Evolutionary conservation across 2,888 invertebrate genomes (phyloP).

Genomic region (Lasioglossum marginatum): DNA sequence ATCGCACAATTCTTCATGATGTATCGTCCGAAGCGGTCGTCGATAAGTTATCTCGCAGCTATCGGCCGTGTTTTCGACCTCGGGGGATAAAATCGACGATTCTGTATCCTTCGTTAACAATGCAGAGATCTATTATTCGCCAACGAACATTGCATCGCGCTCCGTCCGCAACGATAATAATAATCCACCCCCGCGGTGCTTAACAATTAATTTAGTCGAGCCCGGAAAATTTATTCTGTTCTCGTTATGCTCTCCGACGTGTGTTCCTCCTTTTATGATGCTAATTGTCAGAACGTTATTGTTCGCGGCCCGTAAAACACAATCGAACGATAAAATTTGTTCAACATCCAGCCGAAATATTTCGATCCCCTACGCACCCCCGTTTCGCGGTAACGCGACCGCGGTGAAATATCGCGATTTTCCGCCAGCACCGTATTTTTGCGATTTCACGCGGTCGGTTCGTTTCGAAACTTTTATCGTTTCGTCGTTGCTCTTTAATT

Average conservation of each 20-base stretch:
- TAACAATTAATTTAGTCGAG: slow-evolving; percentile 45
- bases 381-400: background rate
- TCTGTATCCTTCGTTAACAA: slow-evolving; percentile 35
- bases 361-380: slow-evolving; percentile 31
- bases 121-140: slow-evolving; percentile 27
- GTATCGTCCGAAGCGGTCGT: slow-evolving; percentile 8
- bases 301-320: slow-evolving; percentile 53
- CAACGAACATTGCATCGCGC: slow-evolving; percentile 15
- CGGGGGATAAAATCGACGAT: slow-evolving; percentile 42
- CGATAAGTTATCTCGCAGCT: slow-evolving; percentile 43
- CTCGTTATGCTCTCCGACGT: slow-evolving; percentile 65
- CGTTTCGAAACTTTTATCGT: background rate
- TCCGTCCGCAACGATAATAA: slow-evolving; percentile 15
- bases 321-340: slow-evolving; percentile 61
- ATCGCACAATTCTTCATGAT: slow-evolving; percentile 37
- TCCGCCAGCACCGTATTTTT: slow-evolving; percentile 28
- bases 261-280: slow-evolving; percentile 61
- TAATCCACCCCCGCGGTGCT: background rate
- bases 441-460: slow-evolving; percentile 32
- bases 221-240: slow-evolving; percentile 58
- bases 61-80: slow-evolving; percentile 1
- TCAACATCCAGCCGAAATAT: slow-evolving; percentile 56
- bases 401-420: slow-evolving; percentile 42
- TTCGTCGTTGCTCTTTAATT: background rate
- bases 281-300: slow-evolving; percentile 64